Percentiles rank a stretch among this genome's conserved stretches.
Conservation (phyloP, 2,113 vertebrate genomes). For the Phyllostomus hastatus region DNA sequence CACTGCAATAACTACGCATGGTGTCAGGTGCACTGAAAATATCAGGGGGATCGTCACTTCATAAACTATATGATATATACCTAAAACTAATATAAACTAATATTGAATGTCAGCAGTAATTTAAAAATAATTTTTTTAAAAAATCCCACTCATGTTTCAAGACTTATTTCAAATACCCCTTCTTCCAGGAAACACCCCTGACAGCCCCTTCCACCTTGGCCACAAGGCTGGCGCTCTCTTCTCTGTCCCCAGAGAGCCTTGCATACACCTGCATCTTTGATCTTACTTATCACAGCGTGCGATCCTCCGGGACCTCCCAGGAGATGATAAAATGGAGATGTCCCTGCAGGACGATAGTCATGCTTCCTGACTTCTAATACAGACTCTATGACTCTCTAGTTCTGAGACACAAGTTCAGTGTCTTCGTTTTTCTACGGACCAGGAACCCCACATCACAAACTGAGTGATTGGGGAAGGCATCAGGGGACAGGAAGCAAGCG, state of each 20-base stretch:
- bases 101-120: background rate
- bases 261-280: accelerated
- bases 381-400: background rate
- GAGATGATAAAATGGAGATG: background rate
- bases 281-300: background rate
- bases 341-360: background rate
- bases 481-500: too few relatives aligned
- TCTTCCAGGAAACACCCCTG: background rate
- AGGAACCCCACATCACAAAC: background rate
- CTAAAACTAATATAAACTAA: background rate
- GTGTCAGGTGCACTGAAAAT: background rate
- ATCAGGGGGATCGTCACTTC: background rate
- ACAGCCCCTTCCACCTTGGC: accelerated
- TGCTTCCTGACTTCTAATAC: background rate
- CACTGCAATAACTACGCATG: background rate
- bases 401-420: background rate
- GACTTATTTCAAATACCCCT: background rate
- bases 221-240: accelerated
- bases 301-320: background rate
- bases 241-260: background rate
- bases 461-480: background rate
- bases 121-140: background rate
- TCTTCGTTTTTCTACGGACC: background rate
- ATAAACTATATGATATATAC: background rate
- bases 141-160: background rate